Evolutionary conservation across 2,113 vertebrate species (phyloP), one percentile per base, ranked within the genome.

Genomic region (Galemys pyrenaicus): DNA sequence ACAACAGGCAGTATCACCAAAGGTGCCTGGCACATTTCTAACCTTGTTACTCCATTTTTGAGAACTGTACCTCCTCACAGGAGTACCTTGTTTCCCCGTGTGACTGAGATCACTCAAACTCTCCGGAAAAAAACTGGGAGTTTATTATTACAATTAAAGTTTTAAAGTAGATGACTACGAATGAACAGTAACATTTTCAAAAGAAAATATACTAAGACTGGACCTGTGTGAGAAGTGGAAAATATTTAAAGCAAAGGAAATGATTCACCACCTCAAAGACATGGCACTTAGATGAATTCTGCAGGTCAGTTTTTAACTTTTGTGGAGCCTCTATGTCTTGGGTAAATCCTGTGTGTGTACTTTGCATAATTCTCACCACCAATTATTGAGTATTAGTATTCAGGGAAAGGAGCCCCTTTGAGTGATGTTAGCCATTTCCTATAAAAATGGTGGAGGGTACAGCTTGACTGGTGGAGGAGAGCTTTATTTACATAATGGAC

Each of bases 181-280:
- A 87, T 71, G 77, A 85, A 87, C 19, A 85, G 94, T 65, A 87
- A 87, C 37, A 70, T 92, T 92, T 93, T 90, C 56, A 77, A 91
- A 88, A 68, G 92, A 82, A 94, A 96, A 84, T 77, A 95, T 93
- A 89, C 58, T 39, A 54, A 95, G 64, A 95, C 70, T 37, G 84
- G 92, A 87, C 90, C 62, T 86, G 46, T 91, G 62, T 89, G 89
- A 91, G 51, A 95, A 30, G 74, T 91, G 92, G 94, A 94, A 95
- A 88, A 82, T 89, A 94, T 91, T 71, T 93, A 82, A 94, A 80
- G 94, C 54, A 81, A 87, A 95, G 90, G 64, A 93, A 95, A 65
- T 82, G 93, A 92, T 87, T 96, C 89, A 94, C 58, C 68, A 62
- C 73, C 74, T 95, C 84, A 65, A 71, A 60, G 75, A 67, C 2